A percentile compares a stretch with the other conserved stretches of the same genome.
These are phyloP conservation scores for Ctenicera cuprea DNA, from an alignment of 2,888 invertebrate species.

Conservation along the genomic window DNA sequence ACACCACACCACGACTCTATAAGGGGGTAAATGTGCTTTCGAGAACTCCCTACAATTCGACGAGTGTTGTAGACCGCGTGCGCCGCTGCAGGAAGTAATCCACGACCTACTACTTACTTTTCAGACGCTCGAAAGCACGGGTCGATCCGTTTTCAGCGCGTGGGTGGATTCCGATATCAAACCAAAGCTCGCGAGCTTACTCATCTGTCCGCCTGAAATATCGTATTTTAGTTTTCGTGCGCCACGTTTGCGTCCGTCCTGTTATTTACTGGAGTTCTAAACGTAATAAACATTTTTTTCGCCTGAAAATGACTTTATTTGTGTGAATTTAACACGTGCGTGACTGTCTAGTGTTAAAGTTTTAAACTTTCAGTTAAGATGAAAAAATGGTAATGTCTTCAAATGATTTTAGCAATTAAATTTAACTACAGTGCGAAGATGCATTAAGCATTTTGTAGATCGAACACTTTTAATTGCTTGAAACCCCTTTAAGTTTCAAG, in stretches of 20 bases:
- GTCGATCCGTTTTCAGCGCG: constrained; percentile 50
- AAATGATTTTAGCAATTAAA: not conserved
- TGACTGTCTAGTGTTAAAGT: constrained; percentile 4
- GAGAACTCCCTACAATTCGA: constrained; percentile 37
- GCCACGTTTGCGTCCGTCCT: constrained; percentile 51
- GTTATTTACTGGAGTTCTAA: constrained; percentile 33
- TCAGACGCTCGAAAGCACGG: constrained; percentile 50
- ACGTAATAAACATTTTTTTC: constrained; percentile 25
- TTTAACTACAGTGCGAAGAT: not conserved
- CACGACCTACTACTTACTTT: constrained; percentile 55
- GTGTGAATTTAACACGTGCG: constrained; percentile 1
- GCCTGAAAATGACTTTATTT: constrained; percentile 6
- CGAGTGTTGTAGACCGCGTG: constrained; percentile 56
- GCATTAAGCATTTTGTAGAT: not conserved
- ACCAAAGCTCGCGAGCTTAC: constrained; percentile 65
- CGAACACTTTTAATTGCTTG: not conserved
- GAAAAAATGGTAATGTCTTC: constrained; percentile 3
- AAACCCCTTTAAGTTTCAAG: not conserved
- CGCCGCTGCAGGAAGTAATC: constrained; percentile 53
- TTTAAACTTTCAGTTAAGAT: not conserved
- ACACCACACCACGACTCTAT: constrained; percentile 25
- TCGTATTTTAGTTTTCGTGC: constrained; percentile 63
- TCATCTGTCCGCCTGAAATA: constrained; percentile 66
- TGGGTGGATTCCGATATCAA: constrained; percentile 60
- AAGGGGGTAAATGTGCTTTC: constrained; percentile 44